Evolutionary conservation across 2,113 vertebrate species (phyloP).

Genomic region (Ictalurus punctatus): DNA sequence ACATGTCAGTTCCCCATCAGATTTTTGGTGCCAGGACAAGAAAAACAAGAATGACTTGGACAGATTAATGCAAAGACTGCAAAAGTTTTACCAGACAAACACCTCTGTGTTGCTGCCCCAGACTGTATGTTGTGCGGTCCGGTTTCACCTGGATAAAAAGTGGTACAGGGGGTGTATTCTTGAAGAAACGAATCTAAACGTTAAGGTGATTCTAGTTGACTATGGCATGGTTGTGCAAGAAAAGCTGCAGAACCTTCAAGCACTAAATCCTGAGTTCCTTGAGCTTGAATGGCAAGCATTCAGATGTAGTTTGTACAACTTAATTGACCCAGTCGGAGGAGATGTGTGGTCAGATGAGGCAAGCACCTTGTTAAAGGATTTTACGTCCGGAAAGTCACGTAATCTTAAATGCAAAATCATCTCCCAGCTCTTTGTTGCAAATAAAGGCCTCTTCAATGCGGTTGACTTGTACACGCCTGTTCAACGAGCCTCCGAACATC

Average conservation of each 20-base stretch:
- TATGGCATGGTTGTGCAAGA: conserved; percentile 75
- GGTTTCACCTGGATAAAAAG: conserved; percentile 67
- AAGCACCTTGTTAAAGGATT: conserved; percentile 64
- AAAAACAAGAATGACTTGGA: conserved; percentile 69
- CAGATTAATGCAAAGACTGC: conserved; percentile 78
- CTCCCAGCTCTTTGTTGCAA: conserved; percentile 65
- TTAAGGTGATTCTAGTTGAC: conserved; percentile 79
- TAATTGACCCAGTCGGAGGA: conserved; percentile 62
- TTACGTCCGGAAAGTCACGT: conserved; percentile 59
- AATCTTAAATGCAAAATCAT: conserved; percentile 74
- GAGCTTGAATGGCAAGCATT: conserved; percentile 82
- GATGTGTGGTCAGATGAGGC: conserved; percentile 66
- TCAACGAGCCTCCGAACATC: conserved; percentile 63
- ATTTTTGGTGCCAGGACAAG: conserved; percentile 85
- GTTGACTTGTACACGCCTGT: conserved; percentile 77
- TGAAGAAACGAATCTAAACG: conserved; percentile 52
- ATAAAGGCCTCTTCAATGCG: conserved; percentile 71
- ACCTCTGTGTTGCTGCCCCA: conserved; percentile 62
- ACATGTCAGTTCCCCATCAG: conserved; percentile 70
- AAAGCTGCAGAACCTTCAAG: conserved; percentile 70
- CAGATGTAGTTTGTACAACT: conserved; percentile 75
- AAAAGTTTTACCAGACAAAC: conserved; percentile 74
- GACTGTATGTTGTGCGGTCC: conserved; percentile 78
- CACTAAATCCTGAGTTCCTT: conserved; percentile 74
- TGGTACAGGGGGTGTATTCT: conserved; percentile 81